Percentiles rank a stretch among this genome's conserved stretches.
Evolutionary conservation across 2,113 vertebrate species (phyloP).

Genomic region (Aplodontia rufa): DNA sequence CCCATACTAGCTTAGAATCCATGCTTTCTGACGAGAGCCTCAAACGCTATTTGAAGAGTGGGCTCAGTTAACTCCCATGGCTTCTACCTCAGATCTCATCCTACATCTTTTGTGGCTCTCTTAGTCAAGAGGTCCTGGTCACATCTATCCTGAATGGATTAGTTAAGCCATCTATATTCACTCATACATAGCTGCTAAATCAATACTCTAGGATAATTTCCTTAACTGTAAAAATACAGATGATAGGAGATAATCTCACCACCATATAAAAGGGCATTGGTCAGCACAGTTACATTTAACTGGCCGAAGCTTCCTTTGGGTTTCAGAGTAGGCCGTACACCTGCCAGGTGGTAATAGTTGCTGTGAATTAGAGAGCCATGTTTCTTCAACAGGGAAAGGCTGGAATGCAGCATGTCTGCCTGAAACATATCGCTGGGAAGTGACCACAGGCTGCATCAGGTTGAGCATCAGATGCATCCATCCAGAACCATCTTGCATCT

Average conservation of each 20-base stretch:
- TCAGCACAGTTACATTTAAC: not conserved
- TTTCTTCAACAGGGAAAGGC: not conserved
- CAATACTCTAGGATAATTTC: not conserved
- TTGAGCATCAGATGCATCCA: not conserved
- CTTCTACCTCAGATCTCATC: not conserved
- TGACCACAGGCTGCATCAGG: not conserved
- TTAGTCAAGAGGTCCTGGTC: not conserved
- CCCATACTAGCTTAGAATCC: not conserved
- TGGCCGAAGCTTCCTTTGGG: not conserved
- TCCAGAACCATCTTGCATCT: not conserved
- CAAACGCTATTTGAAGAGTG: accelerated
- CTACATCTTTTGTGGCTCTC: not conserved
- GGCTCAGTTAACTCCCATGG: not conserved
- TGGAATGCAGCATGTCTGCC: not conserved
- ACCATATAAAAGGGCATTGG: constrained; percentile 6
- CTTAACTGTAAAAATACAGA: constrained; percentile 26
- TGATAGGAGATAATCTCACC: not conserved
- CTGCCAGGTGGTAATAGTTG: not conserved
- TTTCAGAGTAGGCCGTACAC: not conserved
- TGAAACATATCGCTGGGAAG: not conserved
- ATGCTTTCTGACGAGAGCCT: not conserved
- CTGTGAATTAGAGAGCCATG: not conserved
- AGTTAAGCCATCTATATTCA: not conserved
- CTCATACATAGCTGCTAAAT: not conserved
- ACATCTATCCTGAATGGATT: too few relatives aligned